Evolutionary conservation across 2,113 vertebrate species (phyloP).

Genomic region (Xerus inauris): DNA sequence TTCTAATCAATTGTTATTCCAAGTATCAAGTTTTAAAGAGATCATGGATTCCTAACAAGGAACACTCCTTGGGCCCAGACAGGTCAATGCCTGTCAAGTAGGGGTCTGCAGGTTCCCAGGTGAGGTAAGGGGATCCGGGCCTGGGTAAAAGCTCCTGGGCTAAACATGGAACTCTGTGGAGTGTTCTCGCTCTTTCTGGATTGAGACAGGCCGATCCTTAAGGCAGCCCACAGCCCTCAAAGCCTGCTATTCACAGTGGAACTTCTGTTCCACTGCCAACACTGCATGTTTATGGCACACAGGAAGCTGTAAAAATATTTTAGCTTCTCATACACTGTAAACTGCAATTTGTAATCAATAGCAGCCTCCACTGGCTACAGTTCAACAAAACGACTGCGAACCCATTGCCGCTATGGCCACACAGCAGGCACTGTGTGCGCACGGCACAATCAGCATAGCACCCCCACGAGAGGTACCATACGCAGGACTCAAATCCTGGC

Average conservation of each 20-base stretch:
- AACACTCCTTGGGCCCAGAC: not conserved
- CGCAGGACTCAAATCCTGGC: not conserved
- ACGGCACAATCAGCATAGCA: accelerated
- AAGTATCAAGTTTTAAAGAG: not conserved
- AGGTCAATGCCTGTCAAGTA: no score
- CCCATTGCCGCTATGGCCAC: not conserved
- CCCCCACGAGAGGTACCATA: accelerated
- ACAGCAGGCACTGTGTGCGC: not conserved
- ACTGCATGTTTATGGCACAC: accelerated
- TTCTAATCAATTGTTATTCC: not conserved
- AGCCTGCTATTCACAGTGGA: not conserved
- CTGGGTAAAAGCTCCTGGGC: not conserved
- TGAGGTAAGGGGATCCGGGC: no score
- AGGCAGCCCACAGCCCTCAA: not conserved
- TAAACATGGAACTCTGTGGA: accelerated
- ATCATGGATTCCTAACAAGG: not conserved
- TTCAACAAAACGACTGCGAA: not conserved
- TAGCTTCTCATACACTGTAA: not conserved
- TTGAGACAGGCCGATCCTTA: not conserved
- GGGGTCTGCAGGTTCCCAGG: not conserved
- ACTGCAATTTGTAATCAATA: not conserved
- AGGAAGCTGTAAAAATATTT: not conserved
- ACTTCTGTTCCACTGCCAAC: not conserved
- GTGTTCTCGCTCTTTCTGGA: not conserved
- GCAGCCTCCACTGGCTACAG: not conserved